Evolutionary conservation across 2,797 vertebrate genomes (phyloP), one percentile per base, ranked within the genome.

Genomic region (Scolopax rusticola): DNA sequence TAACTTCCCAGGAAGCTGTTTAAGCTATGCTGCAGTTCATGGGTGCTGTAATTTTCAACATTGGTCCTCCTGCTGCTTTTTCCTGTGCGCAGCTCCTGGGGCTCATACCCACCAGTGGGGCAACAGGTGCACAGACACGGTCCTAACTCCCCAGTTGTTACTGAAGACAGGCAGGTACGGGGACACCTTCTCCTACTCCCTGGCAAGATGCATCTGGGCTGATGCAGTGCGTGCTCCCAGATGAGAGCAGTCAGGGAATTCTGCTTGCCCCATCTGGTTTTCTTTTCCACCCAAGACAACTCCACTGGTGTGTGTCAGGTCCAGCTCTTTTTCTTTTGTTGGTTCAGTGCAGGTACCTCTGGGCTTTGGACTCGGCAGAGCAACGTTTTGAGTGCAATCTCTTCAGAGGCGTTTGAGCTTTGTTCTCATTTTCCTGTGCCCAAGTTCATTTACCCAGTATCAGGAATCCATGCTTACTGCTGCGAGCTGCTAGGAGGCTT

Each of bases 11-110:
- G 73, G 67, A 68, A 78, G 54, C 17, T 59, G 60, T 83, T 87
- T 78, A 30, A 40, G 81, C 76, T 91, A 23, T 15, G 21, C 87
- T 86, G 79, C 53, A 73, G 6, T 38, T 91, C 50, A 53, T 23
- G 76, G 95, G 89, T 97, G 94, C 95, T 97, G 64, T 93, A 14
- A 76, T 60, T 93, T 56, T 76, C 94, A 53, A 9, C 4, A 1
- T 11, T 45, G 67, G 40, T 91, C 84, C 95, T 74, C 68, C 43
- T 73, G 74, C 87, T 84, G 86, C 85, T 69, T 6, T 50, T n/a
- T 65, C 25, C 43, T 61, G 53, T 14, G 1, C 0, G 57, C 76
- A 59, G 85, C 74, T 78, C 33, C 51, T 47, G 57, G 84, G 64
- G 36, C 86, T 85, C 27, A 8, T 8, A 40, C 65, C 43, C 85